phyloP scores from a whole-genome alignment of 2,113 vertebrate species.

The Fregetta grallaria region DNA sequence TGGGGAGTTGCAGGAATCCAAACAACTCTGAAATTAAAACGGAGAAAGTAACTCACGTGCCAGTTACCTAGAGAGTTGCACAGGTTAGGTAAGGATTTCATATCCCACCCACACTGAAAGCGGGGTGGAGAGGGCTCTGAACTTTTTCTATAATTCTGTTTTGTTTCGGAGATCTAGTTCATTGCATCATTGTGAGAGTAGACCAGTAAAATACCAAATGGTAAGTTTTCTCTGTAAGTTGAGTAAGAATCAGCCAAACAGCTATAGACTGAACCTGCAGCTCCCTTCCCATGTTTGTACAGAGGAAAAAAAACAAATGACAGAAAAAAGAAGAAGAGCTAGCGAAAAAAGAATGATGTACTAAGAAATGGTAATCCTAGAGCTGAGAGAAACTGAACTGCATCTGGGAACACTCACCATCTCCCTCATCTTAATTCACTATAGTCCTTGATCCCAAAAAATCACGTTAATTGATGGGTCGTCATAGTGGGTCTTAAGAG shows the following conservation, averaged over 20 bases:
- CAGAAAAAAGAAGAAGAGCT: no score
- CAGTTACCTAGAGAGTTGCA: not conserved
- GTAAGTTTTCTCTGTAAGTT: not conserved
- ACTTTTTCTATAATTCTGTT: fast-evolving
- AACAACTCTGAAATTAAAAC: not conserved
- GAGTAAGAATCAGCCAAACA: not conserved
- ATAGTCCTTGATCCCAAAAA: not conserved
- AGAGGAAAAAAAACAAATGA: not conserved
- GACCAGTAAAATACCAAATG: not conserved
- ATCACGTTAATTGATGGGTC: fast-evolving
- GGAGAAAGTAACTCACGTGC: fast-evolving
- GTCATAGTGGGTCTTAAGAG: not conserved
- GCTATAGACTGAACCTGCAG: not conserved
- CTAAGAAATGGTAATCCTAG: not conserved
- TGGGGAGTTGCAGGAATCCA: not conserved
- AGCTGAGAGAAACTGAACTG: not conserved
- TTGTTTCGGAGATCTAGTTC: not conserved
- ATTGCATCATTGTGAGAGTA: not conserved
- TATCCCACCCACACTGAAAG: not conserved
- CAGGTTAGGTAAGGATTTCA: not conserved
- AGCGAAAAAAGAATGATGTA: not conserved
- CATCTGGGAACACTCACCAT: not conserved
- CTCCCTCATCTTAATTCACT: not conserved
- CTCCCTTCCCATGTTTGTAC: not conserved
- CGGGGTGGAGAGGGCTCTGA: no score